Evolutionary conservation across 2,797 vertebrate genomes (phyloP), one percentile per base, ranked within the genome.

Genomic region (Lophius americanus): DNA sequence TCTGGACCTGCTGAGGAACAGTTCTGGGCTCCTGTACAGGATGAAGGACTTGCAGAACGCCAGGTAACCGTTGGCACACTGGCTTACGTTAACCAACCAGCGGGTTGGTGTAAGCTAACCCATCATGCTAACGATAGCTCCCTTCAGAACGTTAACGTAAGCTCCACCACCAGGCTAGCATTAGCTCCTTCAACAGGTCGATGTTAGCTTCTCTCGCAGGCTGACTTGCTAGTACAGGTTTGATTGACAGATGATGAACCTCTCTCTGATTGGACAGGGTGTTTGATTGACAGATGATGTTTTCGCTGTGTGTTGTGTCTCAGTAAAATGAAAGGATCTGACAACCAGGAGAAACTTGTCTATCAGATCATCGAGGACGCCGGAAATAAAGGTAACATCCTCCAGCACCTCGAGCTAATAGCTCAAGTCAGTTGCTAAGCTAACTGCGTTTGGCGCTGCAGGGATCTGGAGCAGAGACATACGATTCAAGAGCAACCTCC

Each of bases 381-480:
- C 43, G 96, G 95, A 79, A 98, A 98, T 89, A 98, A 99, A 96
- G 98, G 97, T 98, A 87, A 48, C 8, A 2, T 49, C 7, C 12
- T 49, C 47, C 47, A 49, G 11, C 23, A 23, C 10, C 2, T 43
- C 42, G 8, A 43, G 42, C 42, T 9, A 10, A 8, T 43, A 43
- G 3, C 23, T 23, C 23, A 23, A 23, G 42, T 10, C 11, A 43
- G 9, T 10, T 43, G 42, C 42, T 43, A 43, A 9, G 10, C 42
- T 44, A 44, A 11, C 42, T 44, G 43, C 43, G 3, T 9, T 9
- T 4, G 10, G 42, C 10, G 43, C 14, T 46, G 32, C 83, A 99
- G 97, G 97, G 57, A 99, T 99, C 91, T 99, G 98, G 96, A 99
- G 96, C 90, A 91, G 97, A 81, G 98, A 99, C 73, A 99, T 98